phyloP scores from a whole-genome alignment of 2,888 invertebrate species.

The Ryuthela nishihirai region DNA sequence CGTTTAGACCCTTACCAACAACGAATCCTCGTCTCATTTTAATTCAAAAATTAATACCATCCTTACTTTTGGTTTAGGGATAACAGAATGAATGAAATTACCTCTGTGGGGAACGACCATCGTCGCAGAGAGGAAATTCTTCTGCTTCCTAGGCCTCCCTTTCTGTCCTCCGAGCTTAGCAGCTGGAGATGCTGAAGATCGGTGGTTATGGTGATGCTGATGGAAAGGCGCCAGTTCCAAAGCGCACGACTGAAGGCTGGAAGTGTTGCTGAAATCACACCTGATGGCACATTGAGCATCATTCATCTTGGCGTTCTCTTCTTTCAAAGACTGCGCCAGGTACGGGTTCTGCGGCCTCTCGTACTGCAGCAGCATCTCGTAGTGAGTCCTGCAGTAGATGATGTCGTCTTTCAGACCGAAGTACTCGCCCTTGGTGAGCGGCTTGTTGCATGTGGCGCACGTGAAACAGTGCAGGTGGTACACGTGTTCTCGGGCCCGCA shows the following conservation, averaged over 20 bases:
- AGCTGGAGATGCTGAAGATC: slow-evolving; percentile 3
- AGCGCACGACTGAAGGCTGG: neutral
- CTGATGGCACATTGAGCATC: neutral
- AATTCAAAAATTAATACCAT: no score
- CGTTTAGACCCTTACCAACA: no score
- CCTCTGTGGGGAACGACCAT: slow-evolving; percentile 19
- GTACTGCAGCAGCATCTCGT: slow-evolving; percentile 36
- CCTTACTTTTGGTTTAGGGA: no score
- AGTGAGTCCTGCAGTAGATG: slow-evolving; percentile 77
- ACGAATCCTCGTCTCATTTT: no score
- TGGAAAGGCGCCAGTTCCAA: neutral
- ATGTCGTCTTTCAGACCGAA: slow-evolving; percentile 87
- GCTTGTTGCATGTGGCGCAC: slow-evolving; percentile 80
- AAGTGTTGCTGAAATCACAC: neutral
- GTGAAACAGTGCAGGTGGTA: slow-evolving; percentile 94
- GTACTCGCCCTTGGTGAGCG: slow-evolving; percentile 87
- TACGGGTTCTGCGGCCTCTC: slow-evolving; percentile 22
- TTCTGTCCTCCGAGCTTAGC: slow-evolving; percentile 19
- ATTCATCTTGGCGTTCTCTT: slow-evolving; percentile 4
- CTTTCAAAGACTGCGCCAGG: slow-evolving; percentile 20
- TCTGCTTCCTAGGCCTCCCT: slow-evolving; percentile 32
- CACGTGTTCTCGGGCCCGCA: slow-evolving; percentile 86
- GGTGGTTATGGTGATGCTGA: slow-evolving; percentile 1
- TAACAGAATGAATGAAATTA: no score
- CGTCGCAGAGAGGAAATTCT: slow-evolving; percentile 26